These are phyloP conservation scores for Telmatochromis brichardi DNA, from an alignment of 2,113 vertebrate species.

Conservation along the genomic window DNA sequence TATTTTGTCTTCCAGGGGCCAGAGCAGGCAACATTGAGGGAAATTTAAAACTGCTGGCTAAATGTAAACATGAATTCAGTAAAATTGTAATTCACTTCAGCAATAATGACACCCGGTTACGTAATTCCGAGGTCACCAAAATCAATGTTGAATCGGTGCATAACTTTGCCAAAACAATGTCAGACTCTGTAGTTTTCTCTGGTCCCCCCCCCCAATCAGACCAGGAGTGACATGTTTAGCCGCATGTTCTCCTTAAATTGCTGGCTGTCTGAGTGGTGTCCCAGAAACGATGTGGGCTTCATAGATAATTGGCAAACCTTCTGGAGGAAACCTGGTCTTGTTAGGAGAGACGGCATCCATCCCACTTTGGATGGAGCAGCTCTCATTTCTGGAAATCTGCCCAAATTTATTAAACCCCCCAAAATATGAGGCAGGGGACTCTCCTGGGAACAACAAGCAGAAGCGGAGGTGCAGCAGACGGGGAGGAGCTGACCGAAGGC, in stretches of 20 bases:
- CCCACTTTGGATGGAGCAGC: accelerated
- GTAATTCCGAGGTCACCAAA: not conserved
- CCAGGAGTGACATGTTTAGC: not conserved
- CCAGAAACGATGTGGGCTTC: not conserved
- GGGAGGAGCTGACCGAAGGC: not conserved
- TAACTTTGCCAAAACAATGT: not conserved
- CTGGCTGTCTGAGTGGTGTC: not conserved
- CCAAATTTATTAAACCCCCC: not conserved
- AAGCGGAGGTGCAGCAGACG: not conserved
- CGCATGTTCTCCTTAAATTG: not conserved
- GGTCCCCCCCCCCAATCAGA: not conserved
- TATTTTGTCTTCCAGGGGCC: not conserved
- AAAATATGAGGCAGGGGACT: not conserved
- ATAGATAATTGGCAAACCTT: not conserved
- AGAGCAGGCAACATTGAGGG: not conserved
- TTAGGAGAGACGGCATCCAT: not conserved
- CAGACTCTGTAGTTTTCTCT: not conserved
- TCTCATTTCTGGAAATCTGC: not conserved
- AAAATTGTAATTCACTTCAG: not conserved
- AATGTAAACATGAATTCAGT: not conserved
- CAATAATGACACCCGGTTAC: not conserved
- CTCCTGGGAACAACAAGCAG: not conserved
- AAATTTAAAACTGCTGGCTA: not conserved
- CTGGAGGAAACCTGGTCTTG: not conserved
- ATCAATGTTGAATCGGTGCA: not conserved